Conservation (phyloP, 2,888 invertebrate species). For the Amphipoea lucens region DNA sequence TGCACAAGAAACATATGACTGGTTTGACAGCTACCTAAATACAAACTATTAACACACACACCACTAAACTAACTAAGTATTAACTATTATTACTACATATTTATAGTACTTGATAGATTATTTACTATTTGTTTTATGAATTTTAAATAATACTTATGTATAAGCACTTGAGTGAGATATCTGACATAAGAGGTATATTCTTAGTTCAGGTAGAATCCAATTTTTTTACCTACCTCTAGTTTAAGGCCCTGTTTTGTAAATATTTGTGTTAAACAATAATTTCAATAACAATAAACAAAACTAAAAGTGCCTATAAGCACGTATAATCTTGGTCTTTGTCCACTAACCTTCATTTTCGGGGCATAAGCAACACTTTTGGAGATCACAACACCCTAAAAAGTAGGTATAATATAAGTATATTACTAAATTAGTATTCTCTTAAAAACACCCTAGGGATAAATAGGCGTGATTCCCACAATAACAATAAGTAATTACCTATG, state of each 20-base stretch:
- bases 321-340: not conserved
- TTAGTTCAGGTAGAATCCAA: no score
- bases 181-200: no score
- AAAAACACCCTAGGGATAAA: not conserved
- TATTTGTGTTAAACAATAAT: not conserved
- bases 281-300: not conserved
- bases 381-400: slow-evolving; percentile 40
- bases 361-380: slow-evolving; percentile 27
- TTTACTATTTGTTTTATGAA: no score
- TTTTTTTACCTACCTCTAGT: not conserved
- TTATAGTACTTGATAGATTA: no score
- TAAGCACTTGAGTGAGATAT: no score
- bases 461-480: not conserved
- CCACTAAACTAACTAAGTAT: not conserved
- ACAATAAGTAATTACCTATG: not conserved
- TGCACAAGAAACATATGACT: not conserved
- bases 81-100: no score
- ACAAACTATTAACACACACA: not conserved
- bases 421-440: not conserved
- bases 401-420: not conserved
- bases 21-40: not conserved
- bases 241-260: not conserved
- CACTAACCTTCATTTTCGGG: slow-evolving; percentile 31
- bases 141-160: no score
- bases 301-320: not conserved